Base-by-base conservation (phyloP, 2,888 invertebrate species). In the Osedax frankpressi region DNA sequence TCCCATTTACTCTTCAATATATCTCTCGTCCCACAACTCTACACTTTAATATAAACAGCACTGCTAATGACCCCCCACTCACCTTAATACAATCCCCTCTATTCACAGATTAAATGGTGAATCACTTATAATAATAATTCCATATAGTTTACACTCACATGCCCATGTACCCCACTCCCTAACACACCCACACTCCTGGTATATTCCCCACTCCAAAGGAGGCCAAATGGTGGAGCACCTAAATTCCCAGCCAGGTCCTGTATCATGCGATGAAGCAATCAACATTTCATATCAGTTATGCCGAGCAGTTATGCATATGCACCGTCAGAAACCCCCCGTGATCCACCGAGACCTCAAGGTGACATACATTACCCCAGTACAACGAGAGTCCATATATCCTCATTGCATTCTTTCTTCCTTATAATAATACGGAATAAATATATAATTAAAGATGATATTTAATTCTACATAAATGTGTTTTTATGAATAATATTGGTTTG, bases 311-410 rank as follows among this genome's bases (percentile, higher is more conserved):
- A 90, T 93, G 78, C 94, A 94, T 82, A 91, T 98, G 91, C 97
- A 97, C 83, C 88, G 88, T 62, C 93, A 93, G 85, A 88, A 88
- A 68, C 92, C 93, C 62, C 91, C 94, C n/a, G 90, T 97, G 75
- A 90, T 92, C 69, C 97, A 97, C 86, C 88, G 96, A 80, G 97
- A 97, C 87, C 89, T 97, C 80, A 97, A 97, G 87, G 89, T 91
- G 85, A 73, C 74, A 63, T 28, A 24, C 27, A 70, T 30, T 3
- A 19, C 25, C n/a, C n/a, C n/a, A n/a, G n/a, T n/a, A n/a, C n/a
- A 72, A 62, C 63, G 63, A 62, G 63, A 25, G 25, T 62, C 59
- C 59, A 14, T 65, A 27, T 26, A 3, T 65, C 24, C 24, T 14
- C 24, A 65, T 27, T 65, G n/a, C 28, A 28, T 14, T n/a, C 24